phyloP scores from a whole-genome alignment of 1,140 invertebrate genomes.

The Drosophila equinoxialis region DNA sequence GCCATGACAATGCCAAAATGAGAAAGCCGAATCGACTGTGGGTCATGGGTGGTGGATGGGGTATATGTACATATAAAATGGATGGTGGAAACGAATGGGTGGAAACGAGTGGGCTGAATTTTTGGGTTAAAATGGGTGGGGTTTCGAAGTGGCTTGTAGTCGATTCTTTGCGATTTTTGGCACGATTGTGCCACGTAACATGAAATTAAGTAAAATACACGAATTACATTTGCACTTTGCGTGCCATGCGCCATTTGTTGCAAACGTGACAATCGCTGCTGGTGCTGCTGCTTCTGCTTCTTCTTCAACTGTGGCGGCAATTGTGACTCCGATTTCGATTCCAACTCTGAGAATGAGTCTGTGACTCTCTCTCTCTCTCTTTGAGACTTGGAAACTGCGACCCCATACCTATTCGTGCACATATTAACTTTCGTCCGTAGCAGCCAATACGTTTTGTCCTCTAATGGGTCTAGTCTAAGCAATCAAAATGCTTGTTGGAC shows the following conservation, averaged over 20 bases:
- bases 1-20: constrained; percentile 40
- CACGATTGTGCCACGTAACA: constrained; percentile 77
- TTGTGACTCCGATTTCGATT: not conserved
- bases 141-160: constrained; percentile 16
- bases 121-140: too few relatives aligned
- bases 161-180: constrained; percentile 66
- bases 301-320: not conserved
- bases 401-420: not conserved
- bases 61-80: too few relatives aligned
- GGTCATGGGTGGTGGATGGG: not conserved
- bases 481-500: constrained; percentile 6
- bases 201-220: constrained; percentile 81
- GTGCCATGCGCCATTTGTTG: constrained; percentile 79
- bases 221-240: constrained; percentile 80
- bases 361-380: not conserved
- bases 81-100: not conserved
- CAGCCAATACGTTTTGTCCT: not conserved
- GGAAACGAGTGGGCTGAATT: not conserved
- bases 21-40: constrained; percentile 11
- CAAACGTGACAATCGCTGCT: constrained; percentile 74
- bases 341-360: not conserved
- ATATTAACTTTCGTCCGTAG: not conserved
- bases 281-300: constrained; percentile 16
- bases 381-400: not conserved
- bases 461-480: constrained; percentile 2